These are phyloP conservation scores for Lysandra coridon DNA, from an alignment of 2,888 invertebrate genomes.

Conservation along the genomic window DNA sequence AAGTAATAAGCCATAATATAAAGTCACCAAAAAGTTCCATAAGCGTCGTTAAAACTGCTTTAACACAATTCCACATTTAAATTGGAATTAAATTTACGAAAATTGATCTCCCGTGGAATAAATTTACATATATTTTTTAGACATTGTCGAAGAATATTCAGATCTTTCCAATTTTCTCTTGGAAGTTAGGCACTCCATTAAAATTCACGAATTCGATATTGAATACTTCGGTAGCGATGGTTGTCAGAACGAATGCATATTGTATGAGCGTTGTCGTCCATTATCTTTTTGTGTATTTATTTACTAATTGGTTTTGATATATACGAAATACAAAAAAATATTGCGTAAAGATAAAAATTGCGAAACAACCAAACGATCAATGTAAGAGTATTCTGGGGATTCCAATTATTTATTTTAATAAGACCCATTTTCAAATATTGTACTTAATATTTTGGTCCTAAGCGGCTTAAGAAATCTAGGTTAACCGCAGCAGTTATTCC, in stretches of 20 bases:
- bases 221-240: constrained; percentile 61
- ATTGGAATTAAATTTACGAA: constrained; percentile 59
- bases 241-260: constrained; percentile 59
- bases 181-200: constrained; percentile 66
- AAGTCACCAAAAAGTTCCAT: background rate
- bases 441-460: background rate
- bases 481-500: background rate
- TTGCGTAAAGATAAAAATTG: background rate
- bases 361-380: background rate
- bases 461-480: background rate
- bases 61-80: constrained; percentile 31
- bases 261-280: constrained; percentile 52
- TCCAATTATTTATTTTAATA: constrained; percentile 2
- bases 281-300: constrained; percentile 49
- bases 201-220: constrained; percentile 67
- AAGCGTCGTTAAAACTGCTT: constrained; percentile 20
- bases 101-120: constrained; percentile 64
- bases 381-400: background rate
- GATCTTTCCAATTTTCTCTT: constrained; percentile 69
- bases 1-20: background rate
- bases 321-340: background rate
- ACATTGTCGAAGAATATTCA: constrained; percentile 72
- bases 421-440: background rate
- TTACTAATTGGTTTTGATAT: constrained; percentile 44
- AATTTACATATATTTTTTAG: constrained; percentile 71